Conservation (phyloP, 1,140 invertebrate species). For the Alviniconcha marisindica region DNA sequence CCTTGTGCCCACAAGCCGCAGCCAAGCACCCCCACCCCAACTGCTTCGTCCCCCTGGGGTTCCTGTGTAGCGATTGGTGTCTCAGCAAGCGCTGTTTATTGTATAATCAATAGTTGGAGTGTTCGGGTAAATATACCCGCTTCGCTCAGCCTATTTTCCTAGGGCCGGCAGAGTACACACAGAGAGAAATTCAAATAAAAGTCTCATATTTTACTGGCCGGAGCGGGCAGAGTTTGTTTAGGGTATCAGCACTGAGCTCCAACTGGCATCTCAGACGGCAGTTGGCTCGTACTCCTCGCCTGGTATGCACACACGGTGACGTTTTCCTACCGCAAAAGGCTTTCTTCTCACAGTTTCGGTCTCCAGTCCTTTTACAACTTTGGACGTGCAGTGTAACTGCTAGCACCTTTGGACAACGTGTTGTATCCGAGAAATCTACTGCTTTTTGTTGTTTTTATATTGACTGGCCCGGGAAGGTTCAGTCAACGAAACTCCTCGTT, state of each 20-base stretch:
- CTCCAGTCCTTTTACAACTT: no score
- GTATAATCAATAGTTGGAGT: conserved; percentile 43
- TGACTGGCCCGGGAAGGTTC: no score
- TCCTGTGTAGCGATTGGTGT: neutral
- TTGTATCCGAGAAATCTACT: no score
- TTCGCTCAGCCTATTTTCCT: conserved; percentile 38
- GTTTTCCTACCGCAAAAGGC: no score
- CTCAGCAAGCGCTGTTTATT: conserved; percentile 8
- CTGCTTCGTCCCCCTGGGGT: neutral
- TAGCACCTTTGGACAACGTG: no score
- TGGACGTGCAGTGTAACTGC: no score
- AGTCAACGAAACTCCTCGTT: no score
- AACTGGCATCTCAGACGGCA: conserved; percentile 25
- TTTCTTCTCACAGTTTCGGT: no score
- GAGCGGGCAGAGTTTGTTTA: conserved; percentile 31
- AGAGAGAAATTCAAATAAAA: conserved; percentile 40
- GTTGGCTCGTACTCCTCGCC: conserved; percentile 3
- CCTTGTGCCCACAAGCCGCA: conserved; percentile 23
- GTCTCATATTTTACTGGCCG: conserved; percentile 41
- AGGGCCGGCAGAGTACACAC: conserved; percentile 37
- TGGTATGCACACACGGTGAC: conserved; percentile 26
- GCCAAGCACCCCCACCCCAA: neutral
- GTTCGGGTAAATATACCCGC: conserved; percentile 41
- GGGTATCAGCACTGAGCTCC: conserved; percentile 31
- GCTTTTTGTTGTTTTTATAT: no score